A percentile compares a stretch with the other conserved stretches of the same genome.
Conservation (phyloP, 2,113 vertebrate species). For the Mionectes macconnelli region DNA sequence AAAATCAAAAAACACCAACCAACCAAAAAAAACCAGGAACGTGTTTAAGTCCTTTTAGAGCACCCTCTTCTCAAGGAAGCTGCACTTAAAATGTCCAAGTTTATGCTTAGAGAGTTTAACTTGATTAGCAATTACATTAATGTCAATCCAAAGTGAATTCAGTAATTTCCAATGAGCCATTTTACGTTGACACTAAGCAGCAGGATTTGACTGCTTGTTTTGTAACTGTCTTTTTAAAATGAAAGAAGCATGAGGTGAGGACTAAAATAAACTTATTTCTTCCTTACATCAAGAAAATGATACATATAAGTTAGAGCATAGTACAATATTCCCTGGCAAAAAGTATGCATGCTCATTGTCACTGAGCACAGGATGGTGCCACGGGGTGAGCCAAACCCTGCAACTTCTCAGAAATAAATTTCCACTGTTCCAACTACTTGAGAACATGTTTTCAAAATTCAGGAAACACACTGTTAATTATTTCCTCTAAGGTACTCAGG, state of each 20-base stretch:
- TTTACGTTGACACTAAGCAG: neutral
- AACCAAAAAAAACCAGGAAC: neutral
- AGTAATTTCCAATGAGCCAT: neutral
- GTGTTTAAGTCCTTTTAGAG: neutral
- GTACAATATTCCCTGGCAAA: neutral
- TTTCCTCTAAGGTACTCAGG: neutral
- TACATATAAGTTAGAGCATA: neutral
- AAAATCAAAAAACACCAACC: too few species aligned
- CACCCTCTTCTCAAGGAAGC: neutral
- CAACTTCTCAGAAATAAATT: conserved; percentile 27
- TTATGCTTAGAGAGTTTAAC: neutral
- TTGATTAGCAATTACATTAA: neutral
- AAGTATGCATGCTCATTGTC: neutral
- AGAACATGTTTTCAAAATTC: neutral
- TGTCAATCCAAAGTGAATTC: neutral
- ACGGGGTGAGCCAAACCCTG: neutral
- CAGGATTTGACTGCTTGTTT: neutral
- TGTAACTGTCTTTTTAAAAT: neutral
- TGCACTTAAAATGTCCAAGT: neutral
- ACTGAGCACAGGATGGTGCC: neutral
- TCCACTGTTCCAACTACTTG: rapidly evolving
- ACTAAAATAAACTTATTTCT: neutral
- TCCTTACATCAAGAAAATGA: neutral
- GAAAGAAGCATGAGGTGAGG: neutral
- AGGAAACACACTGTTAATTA: conserved; percentile 28